Conservation (phyloP, 2,797 vertebrate genomes). For the Australoheros facetus region DNA sequence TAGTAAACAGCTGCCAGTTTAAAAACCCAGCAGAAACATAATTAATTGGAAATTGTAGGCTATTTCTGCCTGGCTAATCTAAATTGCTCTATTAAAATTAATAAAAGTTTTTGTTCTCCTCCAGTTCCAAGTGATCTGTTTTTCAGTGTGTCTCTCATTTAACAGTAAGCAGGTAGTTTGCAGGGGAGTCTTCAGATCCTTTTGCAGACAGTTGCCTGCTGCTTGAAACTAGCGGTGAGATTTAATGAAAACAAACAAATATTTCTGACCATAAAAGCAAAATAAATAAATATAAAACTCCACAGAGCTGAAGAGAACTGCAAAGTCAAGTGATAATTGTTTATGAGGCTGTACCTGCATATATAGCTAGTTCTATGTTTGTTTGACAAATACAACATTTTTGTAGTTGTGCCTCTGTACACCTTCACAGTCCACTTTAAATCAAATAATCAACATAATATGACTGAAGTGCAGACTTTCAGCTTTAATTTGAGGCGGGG, state of each 20-base stretch:
- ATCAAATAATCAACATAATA: too few species aligned
- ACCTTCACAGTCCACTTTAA: too few species aligned
- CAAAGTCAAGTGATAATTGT: too few species aligned
- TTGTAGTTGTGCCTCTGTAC: too few species aligned
- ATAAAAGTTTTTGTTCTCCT: not conserved
- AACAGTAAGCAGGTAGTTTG: not conserved
- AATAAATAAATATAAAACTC: too few species aligned
- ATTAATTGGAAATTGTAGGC: not conserved
- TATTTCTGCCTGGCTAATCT: not conserved
- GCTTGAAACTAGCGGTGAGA: not conserved
- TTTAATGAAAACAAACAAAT: too few species aligned
- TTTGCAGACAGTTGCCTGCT: not conserved
- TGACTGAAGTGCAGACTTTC: conserved; percentile 47
- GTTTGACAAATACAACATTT: too few species aligned
- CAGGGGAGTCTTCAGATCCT: not conserved
- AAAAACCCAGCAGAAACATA: too few species aligned
- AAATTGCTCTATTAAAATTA: not conserved
- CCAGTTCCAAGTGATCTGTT: not conserved
- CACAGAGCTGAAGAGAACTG: too few species aligned
- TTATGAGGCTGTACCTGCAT: too few species aligned
- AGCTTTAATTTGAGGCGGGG: conserved; percentile 53
- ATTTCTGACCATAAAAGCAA: too few species aligned
- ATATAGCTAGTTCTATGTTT: too few species aligned
- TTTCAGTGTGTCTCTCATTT: not conserved
- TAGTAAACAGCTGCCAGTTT: not conserved